Base-by-base conservation (phyloP, 2,113 vertebrate species). In the Neomonachus schauinslandi region DNA sequence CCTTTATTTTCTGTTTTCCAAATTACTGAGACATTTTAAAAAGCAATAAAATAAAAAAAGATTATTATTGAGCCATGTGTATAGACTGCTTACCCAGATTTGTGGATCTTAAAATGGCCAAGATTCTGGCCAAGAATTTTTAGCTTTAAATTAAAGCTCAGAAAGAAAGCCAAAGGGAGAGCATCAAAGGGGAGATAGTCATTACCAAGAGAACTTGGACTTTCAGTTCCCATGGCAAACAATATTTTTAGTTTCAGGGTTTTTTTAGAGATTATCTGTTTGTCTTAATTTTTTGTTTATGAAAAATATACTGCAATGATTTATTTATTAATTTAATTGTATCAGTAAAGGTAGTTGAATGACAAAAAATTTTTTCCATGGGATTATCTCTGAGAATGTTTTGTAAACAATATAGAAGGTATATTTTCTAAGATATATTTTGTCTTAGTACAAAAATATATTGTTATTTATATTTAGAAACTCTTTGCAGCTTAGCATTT, bases 1-100 rank as follows among this genome's bases (percentile, higher is more conserved):
- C 76, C 12, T 61, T 9, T 95, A 63, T 89, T 36, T 97, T 97
- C 71, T 81, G 72, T 96, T 91, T 93, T 92, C 91, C 74, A 81
- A 13, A 67, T 92, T 14, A 4, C 51, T 46, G 4, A 92, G 93
- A 57, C 51, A 28, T 79, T 96, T 97, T 93, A n/a, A 88, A 83
- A 90, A 79, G n/a, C 49, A 90, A 21, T 71, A 63, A 21, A 84
- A 72, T 63, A 24, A 36, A 13, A 77, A 90, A 69, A 72, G 42
- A 88, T 81, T 86, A 81, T 85, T 80, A 74, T 36, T 69, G 33
- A 95, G 46, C 80, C 39, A 49, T 88, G 51, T 63, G 22, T 79
- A 81, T 69, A 89, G 86, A 79, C 59, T 71, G 24, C 33, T 96
- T 86, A 36, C 67, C 89, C 67, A 92, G 49, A 61, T 86, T 82